Percentiles rank a stretch among this genome's conserved stretches.
Conservation (phyloP, 2,113 vertebrate species). For the Trachemys scripta region DNA sequence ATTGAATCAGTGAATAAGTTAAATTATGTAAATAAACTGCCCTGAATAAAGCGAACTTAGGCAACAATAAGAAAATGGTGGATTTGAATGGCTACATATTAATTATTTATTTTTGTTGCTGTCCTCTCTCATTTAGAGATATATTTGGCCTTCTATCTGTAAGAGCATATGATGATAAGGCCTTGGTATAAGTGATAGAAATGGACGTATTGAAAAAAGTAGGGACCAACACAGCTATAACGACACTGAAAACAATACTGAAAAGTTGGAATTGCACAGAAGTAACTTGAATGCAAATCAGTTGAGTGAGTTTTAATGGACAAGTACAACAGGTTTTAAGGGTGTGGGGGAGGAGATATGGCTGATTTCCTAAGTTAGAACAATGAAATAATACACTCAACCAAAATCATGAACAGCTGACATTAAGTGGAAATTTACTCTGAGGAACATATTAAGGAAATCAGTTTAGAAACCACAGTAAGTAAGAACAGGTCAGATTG, state of each 20-base stretch:
- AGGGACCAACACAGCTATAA: neutral
- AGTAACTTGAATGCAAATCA: neutral
- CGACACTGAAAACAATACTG: neutral
- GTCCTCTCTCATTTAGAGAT: neutral
- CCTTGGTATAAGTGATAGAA: neutral
- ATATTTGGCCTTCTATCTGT: neutral
- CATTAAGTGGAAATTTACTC: neutral
- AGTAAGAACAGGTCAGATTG: neutral
- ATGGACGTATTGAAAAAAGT: neutral
- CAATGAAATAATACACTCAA: neutral
- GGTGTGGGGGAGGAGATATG: neutral
- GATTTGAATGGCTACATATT: too few relatives aligned
- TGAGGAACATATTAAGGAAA: neutral
- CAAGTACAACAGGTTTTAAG: neutral
- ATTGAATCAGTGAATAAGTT: too few relatives aligned
- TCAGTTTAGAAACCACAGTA: neutral
- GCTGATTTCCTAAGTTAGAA: neutral
- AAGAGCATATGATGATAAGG: slow-evolving; percentile 15
- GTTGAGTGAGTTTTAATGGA: neutral
- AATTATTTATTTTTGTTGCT: neutral
- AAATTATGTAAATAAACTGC: too few relatives aligned
- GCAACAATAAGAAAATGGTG: too few relatives aligned
- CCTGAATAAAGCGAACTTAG: too few relatives aligned
- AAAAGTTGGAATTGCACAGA: neutral
- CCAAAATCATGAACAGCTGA: neutral